These are phyloP conservation scores for Gobio occitaniae DNA, from an alignment of 2,797 vertebrate species.

Conservation along the genomic window DNA sequence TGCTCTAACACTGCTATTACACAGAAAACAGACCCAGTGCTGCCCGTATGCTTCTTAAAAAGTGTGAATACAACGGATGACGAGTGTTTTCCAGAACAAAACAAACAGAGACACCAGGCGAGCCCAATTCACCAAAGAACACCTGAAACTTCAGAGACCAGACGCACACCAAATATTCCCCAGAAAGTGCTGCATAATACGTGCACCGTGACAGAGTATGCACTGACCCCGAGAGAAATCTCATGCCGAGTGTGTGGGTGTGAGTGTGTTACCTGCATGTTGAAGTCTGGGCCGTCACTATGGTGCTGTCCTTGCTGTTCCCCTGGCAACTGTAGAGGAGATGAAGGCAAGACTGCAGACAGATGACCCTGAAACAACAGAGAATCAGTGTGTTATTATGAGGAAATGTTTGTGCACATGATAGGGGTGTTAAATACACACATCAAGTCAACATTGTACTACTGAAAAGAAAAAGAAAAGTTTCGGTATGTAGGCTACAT, in stretches of 20 bases:
- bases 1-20: neutral
- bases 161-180: neutral
- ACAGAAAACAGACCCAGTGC: slow-evolving; percentile 15
- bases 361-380: slow-evolving; percentile 72
- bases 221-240: neutral
- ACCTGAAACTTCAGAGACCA: neutral
- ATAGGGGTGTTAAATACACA: neutral
- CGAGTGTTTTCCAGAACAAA: neutral
- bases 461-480: neutral
- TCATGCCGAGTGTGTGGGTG: neutral
- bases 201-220: neutral
- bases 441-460: neutral
- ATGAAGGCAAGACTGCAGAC: slow-evolving; percentile 73
- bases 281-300: slow-evolving; percentile 81
- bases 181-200: neutral
- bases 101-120: slow-evolving; percentile 4
- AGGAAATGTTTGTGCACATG: neutral
- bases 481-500: neutral
- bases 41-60: neutral
- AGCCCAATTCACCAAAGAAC: slow-evolving; percentile 13
- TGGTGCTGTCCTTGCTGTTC: slow-evolving; percentile 80
- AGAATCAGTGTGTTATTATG: neutral
- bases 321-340: slow-evolving; percentile 82
- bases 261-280: slow-evolving; percentile 75
- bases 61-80: neutral